Percentiles rank a stretch among this genome's conserved stretches.
phyloP scores from a whole-genome alignment of 2,888 invertebrate species.

The Caenorhabditis macrosperma region DNA sequence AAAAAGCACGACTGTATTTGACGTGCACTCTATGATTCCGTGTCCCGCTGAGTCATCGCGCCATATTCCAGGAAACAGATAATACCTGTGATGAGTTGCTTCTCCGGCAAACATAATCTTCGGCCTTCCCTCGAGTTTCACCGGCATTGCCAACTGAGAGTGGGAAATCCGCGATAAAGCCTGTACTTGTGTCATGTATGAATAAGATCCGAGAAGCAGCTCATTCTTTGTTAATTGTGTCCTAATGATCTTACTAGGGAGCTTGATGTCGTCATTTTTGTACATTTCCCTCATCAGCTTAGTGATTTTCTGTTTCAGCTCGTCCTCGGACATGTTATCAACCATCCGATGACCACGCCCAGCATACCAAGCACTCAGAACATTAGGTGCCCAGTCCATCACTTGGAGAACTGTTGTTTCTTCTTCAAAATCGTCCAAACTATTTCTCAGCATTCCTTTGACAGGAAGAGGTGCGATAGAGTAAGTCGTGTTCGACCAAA shows the following conservation, averaged over 20 bases:
- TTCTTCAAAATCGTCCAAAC: conserved; percentile 64
- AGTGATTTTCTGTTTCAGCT: conserved; percentile 66
- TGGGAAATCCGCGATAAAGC: conserved; percentile 65
- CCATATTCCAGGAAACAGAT: no score
- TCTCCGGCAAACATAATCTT: conserved; percentile 76
- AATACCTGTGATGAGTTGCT: conserved; percentile 76
- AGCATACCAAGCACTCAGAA: conserved; percentile 75
- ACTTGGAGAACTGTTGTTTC: conserved; percentile 69
- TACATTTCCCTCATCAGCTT: conserved; percentile 69
- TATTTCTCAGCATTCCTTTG: conserved; percentile 59
- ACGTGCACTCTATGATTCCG: no score
- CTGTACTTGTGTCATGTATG: conserved; percentile 71
- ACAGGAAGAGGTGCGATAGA: conserved; percentile 72
- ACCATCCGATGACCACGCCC: conserved; percentile 73
- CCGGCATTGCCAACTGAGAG: conserved; percentile 69
- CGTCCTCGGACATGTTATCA: conserved; percentile 70
- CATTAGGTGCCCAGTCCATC: conserved; percentile 71
- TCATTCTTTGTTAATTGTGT: conserved; percentile 72
- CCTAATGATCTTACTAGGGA: conserved; percentile 50
- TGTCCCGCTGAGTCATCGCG: no score
- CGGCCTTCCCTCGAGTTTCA: conserved; percentile 64
- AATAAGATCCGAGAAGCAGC: conserved; percentile 73
- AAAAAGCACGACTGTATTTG: no score
- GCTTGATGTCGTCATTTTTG: conserved; percentile 45
- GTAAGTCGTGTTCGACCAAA: conserved; percentile 71